Conservation (phyloP, 2,797 vertebrate genomes). For the Remorina albescens region DNA sequence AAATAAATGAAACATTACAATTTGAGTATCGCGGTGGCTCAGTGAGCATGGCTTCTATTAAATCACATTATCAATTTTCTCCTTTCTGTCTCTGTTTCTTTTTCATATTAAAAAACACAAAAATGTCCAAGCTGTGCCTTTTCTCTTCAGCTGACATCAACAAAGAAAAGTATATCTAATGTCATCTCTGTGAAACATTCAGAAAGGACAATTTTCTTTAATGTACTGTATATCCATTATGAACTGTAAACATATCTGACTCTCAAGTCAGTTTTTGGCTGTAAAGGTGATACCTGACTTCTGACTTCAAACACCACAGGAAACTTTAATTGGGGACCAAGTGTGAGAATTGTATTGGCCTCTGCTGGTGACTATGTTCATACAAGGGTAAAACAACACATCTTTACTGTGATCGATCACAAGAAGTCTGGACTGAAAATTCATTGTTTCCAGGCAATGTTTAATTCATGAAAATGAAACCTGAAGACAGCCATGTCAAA, state of each 20-base stretch:
- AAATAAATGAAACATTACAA: not conserved
- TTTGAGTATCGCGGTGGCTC: slow-evolving; percentile 4
- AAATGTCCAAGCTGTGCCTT: not conserved
- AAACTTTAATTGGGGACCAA: slow-evolving; percentile 32
- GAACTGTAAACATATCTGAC: slow-evolving; percentile 5
- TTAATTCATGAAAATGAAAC: slow-evolving; percentile 53
- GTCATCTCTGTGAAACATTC: slow-evolving; percentile 8
- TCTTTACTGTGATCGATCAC: slow-evolving; percentile 57
- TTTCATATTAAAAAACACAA: slow-evolving; percentile 8
- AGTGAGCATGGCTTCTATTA: slow-evolving; percentile 9
- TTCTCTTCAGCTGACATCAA: not conserved
- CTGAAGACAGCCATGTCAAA: slow-evolving; percentile 38
- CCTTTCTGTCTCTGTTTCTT: slow-evolving; percentile 22
- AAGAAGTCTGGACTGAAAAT: slow-evolving; percentile 54
- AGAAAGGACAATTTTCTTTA: not conserved
- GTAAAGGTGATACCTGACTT: slow-evolving; percentile 19
- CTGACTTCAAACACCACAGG: slow-evolving; percentile 19
- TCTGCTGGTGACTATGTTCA: slow-evolving; percentile 27
- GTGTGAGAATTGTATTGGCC: slow-evolving; percentile 27
- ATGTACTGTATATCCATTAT: not conserved
- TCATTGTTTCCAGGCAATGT: slow-evolving; percentile 64
- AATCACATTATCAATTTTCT: not conserved
- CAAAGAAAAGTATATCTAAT: not conserved
- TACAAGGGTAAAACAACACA: slow-evolving; percentile 31
- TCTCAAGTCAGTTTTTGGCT: slow-evolving; percentile 4